Base-by-base conservation (phyloP, 2,888 invertebrate genomes). In the Tetragnatha montana region DNA sequence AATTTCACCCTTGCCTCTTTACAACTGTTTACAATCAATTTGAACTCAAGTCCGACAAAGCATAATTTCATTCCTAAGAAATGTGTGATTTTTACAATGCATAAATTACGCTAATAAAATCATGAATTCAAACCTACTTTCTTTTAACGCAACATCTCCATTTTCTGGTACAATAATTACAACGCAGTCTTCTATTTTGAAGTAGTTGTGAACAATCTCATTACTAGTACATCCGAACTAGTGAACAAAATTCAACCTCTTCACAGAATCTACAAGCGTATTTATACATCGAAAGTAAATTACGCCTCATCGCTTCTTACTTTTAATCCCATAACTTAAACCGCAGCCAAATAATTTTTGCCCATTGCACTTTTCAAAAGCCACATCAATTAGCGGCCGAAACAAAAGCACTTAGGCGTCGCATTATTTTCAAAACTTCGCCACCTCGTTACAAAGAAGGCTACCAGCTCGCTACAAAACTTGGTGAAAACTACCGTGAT, bases 361-460 rank as follows among this genome's bases (percentile, higher is more conserved):
- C 60, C 17, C 14, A 60, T 10, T 60, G 14, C 60, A 60, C 51
- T 82, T 73, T 82, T 74, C 22, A 12, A n/a, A 74, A 35, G 2
- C 35, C 51, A 35, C 82, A 82, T 82, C 82, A 74, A 82, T 74
- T 60, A 60, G 22, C 51, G 14, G 22, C 19, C 69, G 71, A 73
- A 82, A 82, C 60, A 82, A 82, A 71, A 82, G 21, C 74, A 50
- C 10, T 70, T 70, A 19, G 70, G 14, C 8, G 17, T 21, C 17
- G n/a, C 60, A 51, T 60, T 71, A 73, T 82, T 74, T 74, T 82
- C 73, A 21, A 82, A 80, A 82, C 82, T 85, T 85, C 78, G 35
- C 76, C 50, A 78, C 50, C 85, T 85, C 78, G 85, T 85, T 85
- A 85, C 68, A 51, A 74, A 73, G 74, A 81, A 73, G 21, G 21